Base-by-base conservation (phyloP, 2,113 vertebrate species). In the Atlantisia rogersi region DNA sequence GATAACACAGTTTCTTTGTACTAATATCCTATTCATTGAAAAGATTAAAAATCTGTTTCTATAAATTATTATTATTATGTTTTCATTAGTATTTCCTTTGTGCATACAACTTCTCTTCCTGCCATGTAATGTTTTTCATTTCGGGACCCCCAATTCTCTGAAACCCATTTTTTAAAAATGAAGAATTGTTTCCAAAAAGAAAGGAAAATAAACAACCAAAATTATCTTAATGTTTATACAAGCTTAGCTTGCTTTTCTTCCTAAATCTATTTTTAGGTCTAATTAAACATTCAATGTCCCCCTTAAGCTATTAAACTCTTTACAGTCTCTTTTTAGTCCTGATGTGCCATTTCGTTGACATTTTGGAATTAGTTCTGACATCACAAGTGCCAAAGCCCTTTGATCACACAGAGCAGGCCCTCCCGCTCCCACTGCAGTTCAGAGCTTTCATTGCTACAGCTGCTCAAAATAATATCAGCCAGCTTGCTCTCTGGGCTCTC, bases 321-420 rank as follows among this genome's bases (percentile, higher is more conserved):
- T 70, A 18, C 14, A 82, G 58, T 40, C 53, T 74, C 52, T 87
- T 82, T 80, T 86, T 56, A 26, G 2, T 65, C 62, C 46, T 79
- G 46, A 82, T 80, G 50, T 65, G 83, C 55, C 60, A 50, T 73
- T 92, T 92, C 79, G 37, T n/a, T 76, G 90, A 29, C 71, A n/a
- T 80, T 69, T 65, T 94, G 74, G 79, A 95, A 95, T 95, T 69
- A 79, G 88, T 80, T 92, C 67, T 87, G 94, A 64, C 63, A 92
- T 90, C 79, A 60, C 48, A 79, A 76, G 35, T 94, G 83, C 73
- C 73, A 78, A 78, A 91, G 35, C 58, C 69, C 85, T 91, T 85
- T 94, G 83, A 94, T 95, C 86, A 83, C 73, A 81, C 32, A 82
- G 69, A 60, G 69, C 64, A 91, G 86, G 76, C 73, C 52, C 69